Evolutionary conservation across 2,888 invertebrate genomes (phyloP), one percentile per base, ranked within the genome.

Genomic region (Hypomecis atomaria): DNA sequence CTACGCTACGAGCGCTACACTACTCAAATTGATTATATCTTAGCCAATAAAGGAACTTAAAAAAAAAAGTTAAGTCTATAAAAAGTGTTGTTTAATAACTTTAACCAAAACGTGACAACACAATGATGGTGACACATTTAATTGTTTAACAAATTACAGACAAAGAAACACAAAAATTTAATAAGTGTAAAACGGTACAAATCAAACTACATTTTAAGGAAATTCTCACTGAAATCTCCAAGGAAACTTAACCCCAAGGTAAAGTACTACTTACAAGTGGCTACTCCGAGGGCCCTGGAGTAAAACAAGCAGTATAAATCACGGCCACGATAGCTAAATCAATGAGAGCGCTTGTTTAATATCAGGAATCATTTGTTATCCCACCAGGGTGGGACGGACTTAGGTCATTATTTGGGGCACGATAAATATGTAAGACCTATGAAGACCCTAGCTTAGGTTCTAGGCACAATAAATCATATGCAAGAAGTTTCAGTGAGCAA

Each of bases 311-410:
- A 10, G 53, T 61, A 65, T 65, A 65, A 65, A 65, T 65, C 65
- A 65, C 50, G 10, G 49, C 37, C 11, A 38, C 57, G 57, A 61
- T 65, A 65, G 57, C 65, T 65, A 65, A 65, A 65, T 65, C 65
- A 65, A 61, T 65, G 65, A 65, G 60, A 52, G 57, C 34, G 60
- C 65, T 65, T 65, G 65, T 61, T 65, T 65, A 65, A 65, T 65
- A 65, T 65, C 65, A 43, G 57, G 65, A 57, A 60, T 65, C 65
- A 65, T 65, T 65, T 65, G 65, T 65, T 65, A 65, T 65, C 60
- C 65, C 43, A 48, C 60, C 48, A 10, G 37, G 9, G 23, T 23
- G 56, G 48, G 38, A 10, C 13, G 65, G 43, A 60, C 0, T 34
- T 0, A 65, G 65, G 53, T n/a, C 0, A 8, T 9, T n/a, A 6